Evolutionary conservation across 2,888 invertebrate species (phyloP), one percentile per base, ranked within the genome.

Genomic region (Fissipunctia ypsillon): DNA sequence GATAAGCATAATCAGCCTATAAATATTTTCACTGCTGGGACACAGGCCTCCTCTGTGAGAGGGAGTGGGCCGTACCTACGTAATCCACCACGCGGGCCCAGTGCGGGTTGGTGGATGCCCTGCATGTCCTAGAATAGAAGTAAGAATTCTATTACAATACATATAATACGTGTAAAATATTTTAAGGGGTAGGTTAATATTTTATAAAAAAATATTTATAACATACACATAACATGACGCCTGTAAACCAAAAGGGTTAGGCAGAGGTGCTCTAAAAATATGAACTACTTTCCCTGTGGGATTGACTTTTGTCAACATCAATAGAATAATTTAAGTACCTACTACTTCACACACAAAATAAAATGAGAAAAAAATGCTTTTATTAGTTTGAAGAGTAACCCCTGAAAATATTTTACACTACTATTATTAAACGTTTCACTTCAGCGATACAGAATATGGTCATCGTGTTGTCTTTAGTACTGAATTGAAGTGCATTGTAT

Each of bases 401-500:
- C 45, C n/a, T 35, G n/a, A 45, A n/a, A n/a, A 48, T 38, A 69
- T 69, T 38, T 10, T 22, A 28, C 14, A 25, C n/a, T 19, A 25
- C 19, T 66, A 31, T 10, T 48, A 25, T 16, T 9, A 50, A 19
- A 19, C 16, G 9, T 77, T 52, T 68, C 12, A 52, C 28, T 68
- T 22, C n/a, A 60, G 50, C 48, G 45, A 69, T 25, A 54, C n/a
- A 66, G 35, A 65, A 52, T 67, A 80, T 59, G 48, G 65, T n/a
- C 52, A 64, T 52, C 76, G 63, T 31, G 5, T 50, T 67, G 63
- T 64, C 50, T 69, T 84, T 22, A 60, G 31, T n/a, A 35, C 50
- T 48, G 52, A 57, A 60, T 69, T n/a, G n/a, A n/a, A 69, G 25
- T 56, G 52, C 52, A 56, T 81, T 81, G 67, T 82, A 65, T 84